These are phyloP conservation scores for Metellina segmentata DNA, from an alignment of 2,888 invertebrate genomes.

Conservation along the genomic window DNA sequence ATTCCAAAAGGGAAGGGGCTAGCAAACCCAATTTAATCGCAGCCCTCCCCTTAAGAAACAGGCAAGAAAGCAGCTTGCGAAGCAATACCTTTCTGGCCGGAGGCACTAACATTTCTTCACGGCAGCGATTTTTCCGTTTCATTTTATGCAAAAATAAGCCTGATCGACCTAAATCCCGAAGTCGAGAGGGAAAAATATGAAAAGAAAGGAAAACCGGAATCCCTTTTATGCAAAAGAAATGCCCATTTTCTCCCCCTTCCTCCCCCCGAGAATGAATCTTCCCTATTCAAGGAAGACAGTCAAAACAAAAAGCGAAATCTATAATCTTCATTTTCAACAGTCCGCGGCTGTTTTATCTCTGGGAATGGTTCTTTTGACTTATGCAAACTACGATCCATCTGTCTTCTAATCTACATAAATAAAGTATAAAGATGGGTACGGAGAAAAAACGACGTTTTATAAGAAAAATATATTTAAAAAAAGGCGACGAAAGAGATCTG, in stretches of 20 bases:
- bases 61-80: slow-evolving; percentile 13
- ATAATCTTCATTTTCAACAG: slow-evolving; percentile 73
- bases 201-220: slow-evolving; percentile 59
- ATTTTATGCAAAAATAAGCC: slow-evolving; percentile 69
- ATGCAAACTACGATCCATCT: slow-evolving; percentile 68
- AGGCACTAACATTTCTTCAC: slow-evolving; percentile 24
- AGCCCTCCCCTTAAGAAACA: neutral
- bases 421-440: slow-evolving; percentile 53
- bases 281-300: neutral
- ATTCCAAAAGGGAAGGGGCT: neutral
- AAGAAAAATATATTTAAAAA: slow-evolving; percentile 20
- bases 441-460: neutral
- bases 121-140: slow-evolving; percentile 55
- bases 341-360: slow-evolving; percentile 50
- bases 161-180: slow-evolving; percentile 58
- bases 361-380: slow-evolving; percentile 62
- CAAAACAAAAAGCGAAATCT: slow-evolving; percentile 55
- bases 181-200: slow-evolving; percentile 58
- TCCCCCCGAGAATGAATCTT: slow-evolving; percentile 20
- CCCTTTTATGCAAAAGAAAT: slow-evolving; percentile 65
- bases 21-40: slow-evolving; percentile 51
- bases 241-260: slow-evolving; percentile 40
- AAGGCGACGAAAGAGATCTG: neutral
- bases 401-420: slow-evolving; percentile 72
- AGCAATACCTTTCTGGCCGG: slow-evolving; percentile 18